Evolutionary conservation across 2,888 invertebrate species (phyloP), one percentile per base, ranked within the genome.

Genomic region (Poecilus cupreus): DNA sequence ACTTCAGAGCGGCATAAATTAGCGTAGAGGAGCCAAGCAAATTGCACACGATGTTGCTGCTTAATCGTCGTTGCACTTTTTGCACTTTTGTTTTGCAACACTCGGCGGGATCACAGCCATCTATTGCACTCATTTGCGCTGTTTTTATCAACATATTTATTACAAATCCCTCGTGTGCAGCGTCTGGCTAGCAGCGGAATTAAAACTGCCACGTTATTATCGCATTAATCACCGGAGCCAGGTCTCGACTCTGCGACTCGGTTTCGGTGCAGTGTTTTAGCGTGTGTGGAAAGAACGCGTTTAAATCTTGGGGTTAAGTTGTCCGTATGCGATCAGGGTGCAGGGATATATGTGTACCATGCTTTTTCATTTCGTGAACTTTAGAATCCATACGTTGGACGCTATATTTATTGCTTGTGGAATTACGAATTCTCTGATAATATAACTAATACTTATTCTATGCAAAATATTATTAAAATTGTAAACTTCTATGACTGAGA

Each of bases 61-160:
- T 37, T 68, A 68, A 68, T 68, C 32, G 64, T 16, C 8, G 16
- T 24, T 68, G 64, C 64, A 37, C 13, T 68, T 68, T 68, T 72
- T 72, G 13, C 72, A 13, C 6, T 43, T 39, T 13, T 39, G 43
- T 54, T 54, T 54, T 1, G 6, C 54, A 54, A 18, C 60, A 54
- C 18, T 10, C 20, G 5, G 54, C 32, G 32, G 32, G 32, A 32
- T 32, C 32, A 32, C 20, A 54, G 54, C 54, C 54, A 70, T 70
- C 72, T 72, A 72, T 72, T 72, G 72, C 72, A 46, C 72, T 72
- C 72, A 72, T 72, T 72, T 72, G 72, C 72, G 46, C 72, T 54
- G 76, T 76, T 76, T 76, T 76, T 76, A 57, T 76, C 76, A 76
- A 76, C 54, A 76, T 76, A 76, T 76, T 76, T 76, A 76, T 76